These are phyloP conservation scores for Marasmarcha lunaedactyla DNA, from an alignment of 2,888 invertebrate species.

Conservation along the genomic window DNA sequence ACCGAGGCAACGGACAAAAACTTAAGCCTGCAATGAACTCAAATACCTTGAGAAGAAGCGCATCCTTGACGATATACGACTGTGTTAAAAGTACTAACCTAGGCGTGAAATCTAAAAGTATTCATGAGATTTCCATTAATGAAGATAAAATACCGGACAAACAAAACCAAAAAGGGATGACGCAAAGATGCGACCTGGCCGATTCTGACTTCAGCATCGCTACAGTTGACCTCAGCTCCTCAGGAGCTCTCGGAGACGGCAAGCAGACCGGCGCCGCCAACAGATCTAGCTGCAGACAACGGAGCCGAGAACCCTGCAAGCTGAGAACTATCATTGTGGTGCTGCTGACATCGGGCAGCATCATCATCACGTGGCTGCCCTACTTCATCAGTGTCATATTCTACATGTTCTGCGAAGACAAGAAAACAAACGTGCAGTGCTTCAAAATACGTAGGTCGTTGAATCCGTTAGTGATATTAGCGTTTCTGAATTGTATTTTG, in stretches of 20 bases:
- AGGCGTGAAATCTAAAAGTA: conserved; percentile 34
- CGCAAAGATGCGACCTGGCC: conserved; percentile 15
- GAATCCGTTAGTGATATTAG: conserved; percentile 71
- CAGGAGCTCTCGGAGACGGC: conserved; percentile 18
- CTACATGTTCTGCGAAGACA: conserved; percentile 64
- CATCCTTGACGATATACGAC: conserved; percentile 25
- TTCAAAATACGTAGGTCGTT: conserved; percentile 56
- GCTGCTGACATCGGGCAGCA: conserved; percentile 71
- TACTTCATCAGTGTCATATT: conserved; percentile 70
- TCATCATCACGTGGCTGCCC: conserved; percentile 73
- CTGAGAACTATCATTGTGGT: conserved; percentile 75
- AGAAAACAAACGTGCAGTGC: conserved; percentile 53
- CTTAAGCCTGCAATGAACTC: conserved; percentile 21
- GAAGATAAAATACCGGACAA: conserved; percentile 11
- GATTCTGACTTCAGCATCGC: conserved; percentile 38
- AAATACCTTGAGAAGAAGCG: conserved; percentile 32
- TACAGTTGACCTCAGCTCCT: conserved; percentile 28
- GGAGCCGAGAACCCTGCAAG: conserved; percentile 51
- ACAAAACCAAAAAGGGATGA: conserved; percentile 16
- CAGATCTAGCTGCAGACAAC: no score
- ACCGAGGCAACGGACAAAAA: conserved; percentile 26
- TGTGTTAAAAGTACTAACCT: conserved; percentile 15
- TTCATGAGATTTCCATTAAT: conserved; percentile 27
- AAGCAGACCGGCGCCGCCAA: conserved; percentile 9
- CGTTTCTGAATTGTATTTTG: conserved; percentile 71